These are phyloP conservation scores for Trissoscelio sp. DNA, from an alignment of 2,888 invertebrate genomes.

Conservation along the genomic window DNA sequence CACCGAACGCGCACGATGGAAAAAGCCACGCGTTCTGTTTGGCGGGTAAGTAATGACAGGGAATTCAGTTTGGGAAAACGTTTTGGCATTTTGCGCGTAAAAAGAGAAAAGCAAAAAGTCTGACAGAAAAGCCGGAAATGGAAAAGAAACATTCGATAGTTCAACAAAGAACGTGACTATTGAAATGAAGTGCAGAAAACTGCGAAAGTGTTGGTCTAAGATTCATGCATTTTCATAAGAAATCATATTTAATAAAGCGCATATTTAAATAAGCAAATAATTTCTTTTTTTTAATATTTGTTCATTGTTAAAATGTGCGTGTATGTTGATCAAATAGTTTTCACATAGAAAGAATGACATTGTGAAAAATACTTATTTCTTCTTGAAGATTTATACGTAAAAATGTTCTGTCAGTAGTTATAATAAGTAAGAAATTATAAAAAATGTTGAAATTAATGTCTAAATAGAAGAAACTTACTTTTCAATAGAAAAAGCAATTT, in stretches of 20 bases:
- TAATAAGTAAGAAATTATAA: too few species aligned
- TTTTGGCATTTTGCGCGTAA: constrained; percentile 60
- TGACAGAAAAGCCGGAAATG: constrained; percentile 55
- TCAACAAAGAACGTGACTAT: constrained; percentile 62
- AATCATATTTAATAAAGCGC: constrained; percentile 17
- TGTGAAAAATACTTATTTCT: too few species aligned
- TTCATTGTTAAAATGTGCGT: too few species aligned
- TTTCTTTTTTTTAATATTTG: too few species aligned
- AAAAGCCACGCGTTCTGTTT: constrained; percentile 52
- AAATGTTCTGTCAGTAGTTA: too few species aligned
- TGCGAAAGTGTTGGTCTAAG: constrained; percentile 19
- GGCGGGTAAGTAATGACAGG: constrained; percentile 59
- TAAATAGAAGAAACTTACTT: too few species aligned
- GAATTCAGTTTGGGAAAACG: constrained; percentile 65
- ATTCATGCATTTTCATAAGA: constrained; percentile 45
- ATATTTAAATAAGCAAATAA: background rate
- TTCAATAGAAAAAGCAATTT: too few species aligned
- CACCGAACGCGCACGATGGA: constrained; percentile 19
- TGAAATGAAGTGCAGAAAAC: constrained; percentile 56
- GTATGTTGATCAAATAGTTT: too few species aligned
- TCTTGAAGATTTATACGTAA: too few species aligned
- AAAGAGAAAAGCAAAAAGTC: constrained; percentile 55
- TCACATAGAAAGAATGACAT: too few species aligned
- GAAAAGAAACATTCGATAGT: constrained; percentile 60
- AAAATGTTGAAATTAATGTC: too few species aligned